Base-by-base conservation (phyloP, 2,888 invertebrate genomes). In the Dorcus hopei region DNA sequence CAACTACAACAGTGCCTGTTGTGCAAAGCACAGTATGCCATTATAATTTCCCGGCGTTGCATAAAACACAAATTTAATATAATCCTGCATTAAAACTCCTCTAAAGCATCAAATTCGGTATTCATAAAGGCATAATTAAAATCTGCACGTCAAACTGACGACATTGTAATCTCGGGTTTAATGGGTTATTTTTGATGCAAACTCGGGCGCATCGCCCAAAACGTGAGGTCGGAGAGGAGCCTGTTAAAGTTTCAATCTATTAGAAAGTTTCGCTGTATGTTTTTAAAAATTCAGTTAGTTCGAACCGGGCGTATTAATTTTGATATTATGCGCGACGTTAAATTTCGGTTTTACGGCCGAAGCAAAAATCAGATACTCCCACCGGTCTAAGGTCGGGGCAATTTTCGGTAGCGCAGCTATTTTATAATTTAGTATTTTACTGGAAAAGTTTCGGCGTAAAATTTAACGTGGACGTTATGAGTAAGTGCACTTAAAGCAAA, bases 201-300 rank as follows among this genome's bases (percentile, higher is more conserved):
- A 33, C 26, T 33, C 26, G 26, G 26, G 26, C 26, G 26, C 6
- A 6, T 6, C 26, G 26, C 26, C 26, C 26, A 9, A 42, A 42
- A 42, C 16, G 42, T 11, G 45, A 45, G 9, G 14, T 50, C 33
- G 40, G 39, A 39, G 38, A 39, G 40, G 50, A 19, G 33, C 39
- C 50, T 14, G 19, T 50, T 11, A 50, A 50, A 50, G 16, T 50
- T 50, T 50, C 19, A 50, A 50, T 50, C 50, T 40, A 39, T 50
- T 39, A 14, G 40, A 19, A 50, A 50, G 40, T 39, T 50, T 9
- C 49, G 11, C 49, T 16, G 23, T 39, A 39, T 40, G 39, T 50
- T 50, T 14, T 49, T 50, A 50, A 50, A 50, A 50, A 50, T 39
- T 50, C 38, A 38, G 50, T 50, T 50, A 38, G 33, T 19, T 38